These are phyloP conservation scores for Entosphenus tridentatus DNA, from an alignment of 2,113 vertebrate genomes.

Conservation along the genomic window DNA sequence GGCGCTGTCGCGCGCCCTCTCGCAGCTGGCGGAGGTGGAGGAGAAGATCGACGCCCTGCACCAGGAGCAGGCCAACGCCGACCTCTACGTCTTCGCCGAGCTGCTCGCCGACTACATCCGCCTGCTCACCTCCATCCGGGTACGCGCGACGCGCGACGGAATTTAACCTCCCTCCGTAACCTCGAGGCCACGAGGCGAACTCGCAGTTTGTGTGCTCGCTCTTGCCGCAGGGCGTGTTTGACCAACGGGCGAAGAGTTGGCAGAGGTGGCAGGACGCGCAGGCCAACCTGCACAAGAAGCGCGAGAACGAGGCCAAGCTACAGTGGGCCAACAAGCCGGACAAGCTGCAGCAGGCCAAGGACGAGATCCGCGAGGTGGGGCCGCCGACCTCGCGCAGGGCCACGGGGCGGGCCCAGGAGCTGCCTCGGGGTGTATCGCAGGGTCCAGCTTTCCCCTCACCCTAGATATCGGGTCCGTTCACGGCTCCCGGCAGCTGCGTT, in stretches of 20 bases:
- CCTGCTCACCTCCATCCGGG: conserved; percentile 74
- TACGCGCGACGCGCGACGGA: conserved; percentile 16
- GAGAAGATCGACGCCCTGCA: conserved; percentile 92
- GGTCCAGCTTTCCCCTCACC: too few species aligned
- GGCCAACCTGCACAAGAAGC: conserved; percentile 72
- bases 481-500: too few species aligned
- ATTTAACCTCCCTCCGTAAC: too few species aligned
- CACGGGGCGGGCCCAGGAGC: too few species aligned
- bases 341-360: conserved; percentile 87
- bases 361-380: conserved; percentile 83
- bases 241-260: conserved; percentile 88
- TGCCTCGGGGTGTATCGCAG: too few species aligned
- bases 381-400: not conserved
- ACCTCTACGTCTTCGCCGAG: conserved; percentile 82
- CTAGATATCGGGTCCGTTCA: too few species aligned
- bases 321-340: conserved; percentile 83
- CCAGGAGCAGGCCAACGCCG: conserved; percentile 78
- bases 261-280: conserved; percentile 92
- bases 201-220: not conserved
- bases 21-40: conserved; percentile 94
- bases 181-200: too few species aligned
- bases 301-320: conserved; percentile 80
- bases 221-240: conserved; percentile 47
- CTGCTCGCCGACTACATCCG: conserved; percentile 84
- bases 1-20: conserved; percentile 72